phyloP scores from a whole-genome alignment of 2,797 vertebrate genomes.

The Coreius guichenoti region DNA sequence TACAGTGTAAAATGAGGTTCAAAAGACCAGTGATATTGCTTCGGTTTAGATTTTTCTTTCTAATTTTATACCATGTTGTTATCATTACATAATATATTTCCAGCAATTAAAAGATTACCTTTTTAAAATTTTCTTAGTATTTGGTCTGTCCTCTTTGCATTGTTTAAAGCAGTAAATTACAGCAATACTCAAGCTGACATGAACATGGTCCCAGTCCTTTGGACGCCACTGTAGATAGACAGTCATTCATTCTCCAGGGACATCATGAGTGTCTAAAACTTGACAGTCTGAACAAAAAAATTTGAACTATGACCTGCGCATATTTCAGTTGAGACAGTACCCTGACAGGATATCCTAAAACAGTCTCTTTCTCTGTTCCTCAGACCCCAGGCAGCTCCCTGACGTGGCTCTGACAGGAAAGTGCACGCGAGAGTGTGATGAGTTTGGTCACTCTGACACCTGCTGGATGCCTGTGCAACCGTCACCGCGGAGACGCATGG shows the following conservation, averaged over 20 bases:
- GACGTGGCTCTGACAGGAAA: slow-evolving; percentile 96
- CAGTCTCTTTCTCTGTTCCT: slow-evolving; percentile 48
- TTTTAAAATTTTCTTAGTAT: slow-evolving; percentile 55
- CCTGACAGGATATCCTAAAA: slow-evolving; percentile 16
- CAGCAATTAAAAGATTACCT: neutral
- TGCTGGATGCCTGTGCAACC: slow-evolving; percentile 96
- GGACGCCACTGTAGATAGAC: slow-evolving; percentile 13
- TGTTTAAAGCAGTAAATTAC: neutral
- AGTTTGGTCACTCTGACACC: slow-evolving; percentile 96
- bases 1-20: neutral
- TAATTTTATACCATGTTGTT: neutral
- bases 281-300: slow-evolving; percentile 18
- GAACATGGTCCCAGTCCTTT: slow-evolving; percentile 7
- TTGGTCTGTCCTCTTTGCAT: slow-evolving; percentile 1
- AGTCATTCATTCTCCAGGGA: slow-evolving; percentile 3
- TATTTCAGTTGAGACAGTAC: slow-evolving; percentile 1
- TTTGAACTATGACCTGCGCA: slow-evolving; percentile 53
- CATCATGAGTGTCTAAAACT: slow-evolving; percentile 34
- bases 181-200: neutral
- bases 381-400: slow-evolving; percentile 95
- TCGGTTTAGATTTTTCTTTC: neutral
- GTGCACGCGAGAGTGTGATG: slow-evolving; percentile 93
- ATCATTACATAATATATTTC: neutral
- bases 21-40: neutral
- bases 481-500: slow-evolving; percentile 87